Conservation (phyloP, 2,113 vertebrate species). For the Archilochus colubris region DNA sequence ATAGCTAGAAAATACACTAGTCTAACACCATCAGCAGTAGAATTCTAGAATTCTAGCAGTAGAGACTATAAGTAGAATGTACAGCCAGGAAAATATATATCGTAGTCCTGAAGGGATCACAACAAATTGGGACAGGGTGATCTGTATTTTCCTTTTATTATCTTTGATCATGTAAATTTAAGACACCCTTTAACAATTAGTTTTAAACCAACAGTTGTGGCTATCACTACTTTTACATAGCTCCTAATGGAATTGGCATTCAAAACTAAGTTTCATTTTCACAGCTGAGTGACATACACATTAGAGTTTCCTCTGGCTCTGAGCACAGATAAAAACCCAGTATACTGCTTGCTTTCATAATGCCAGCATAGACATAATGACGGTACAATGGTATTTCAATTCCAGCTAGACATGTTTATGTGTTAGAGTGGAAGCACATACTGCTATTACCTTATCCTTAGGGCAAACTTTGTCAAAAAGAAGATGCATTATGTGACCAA, state of each 20-base stretch:
- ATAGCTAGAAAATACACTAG: not conserved
- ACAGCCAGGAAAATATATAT: not conserved
- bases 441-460: not conserved
- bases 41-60: not conserved
- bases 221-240: not conserved
- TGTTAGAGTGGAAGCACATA: not conserved
- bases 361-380: not conserved
- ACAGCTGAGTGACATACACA: not conserved
- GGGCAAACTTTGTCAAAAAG: not conserved
- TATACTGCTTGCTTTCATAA: not conserved
- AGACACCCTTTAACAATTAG: not conserved
- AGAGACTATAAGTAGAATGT: not conserved
- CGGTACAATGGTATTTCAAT: not conserved
- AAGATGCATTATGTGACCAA: not conserved
- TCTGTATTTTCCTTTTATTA: not conserved
- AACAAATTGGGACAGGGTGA: not conserved
- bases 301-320: constrained; percentile 1
- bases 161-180: not conserved
- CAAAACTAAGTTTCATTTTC: not conserved
- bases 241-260: not conserved
- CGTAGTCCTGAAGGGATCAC: not conserved
- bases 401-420: not conserved
- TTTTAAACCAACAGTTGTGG: not conserved
- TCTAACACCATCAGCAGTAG: not conserved
- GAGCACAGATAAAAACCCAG: not conserved